A percentile compares a stretch with the other conserved stretches of the same genome.
phyloP scores from a whole-genome alignment of 2,113 vertebrate genomes.

The Bungarus multicinctus region DNA sequence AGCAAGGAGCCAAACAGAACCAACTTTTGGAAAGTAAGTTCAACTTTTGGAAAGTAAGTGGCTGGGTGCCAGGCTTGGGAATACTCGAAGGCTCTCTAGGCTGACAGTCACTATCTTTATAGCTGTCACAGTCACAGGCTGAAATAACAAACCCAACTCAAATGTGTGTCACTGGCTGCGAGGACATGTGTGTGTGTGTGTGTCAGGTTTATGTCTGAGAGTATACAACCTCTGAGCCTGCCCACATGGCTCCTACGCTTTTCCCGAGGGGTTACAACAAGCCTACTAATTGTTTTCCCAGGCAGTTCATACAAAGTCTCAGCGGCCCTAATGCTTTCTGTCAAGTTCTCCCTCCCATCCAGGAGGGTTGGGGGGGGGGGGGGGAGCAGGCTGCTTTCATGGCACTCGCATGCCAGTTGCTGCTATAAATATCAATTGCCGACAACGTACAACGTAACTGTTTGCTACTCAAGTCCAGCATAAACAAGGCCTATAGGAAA shows the following conservation, averaged over 20 bases:
- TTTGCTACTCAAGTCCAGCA: neutral
- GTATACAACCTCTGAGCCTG: neutral
- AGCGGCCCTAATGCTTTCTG: conserved; percentile 12
- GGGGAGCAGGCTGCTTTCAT: neutral
- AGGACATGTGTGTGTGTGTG: neutral
- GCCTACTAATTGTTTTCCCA: conserved; percentile 29
- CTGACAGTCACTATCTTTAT: conserved; percentile 6
- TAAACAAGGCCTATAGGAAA: neutral
- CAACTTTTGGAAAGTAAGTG: neutral
- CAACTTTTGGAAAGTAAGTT: neutral
- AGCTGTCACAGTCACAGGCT: neutral
- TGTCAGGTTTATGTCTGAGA: neutral
- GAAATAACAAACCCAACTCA: conserved; percentile 21
- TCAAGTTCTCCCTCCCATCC: conserved; percentile 20
- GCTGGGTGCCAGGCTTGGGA: neutral
- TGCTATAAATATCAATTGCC: conserved; percentile 28
- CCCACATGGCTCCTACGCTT: neutral
- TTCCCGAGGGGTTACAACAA: neutral
- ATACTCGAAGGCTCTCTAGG: neutral
- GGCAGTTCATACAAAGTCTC: neutral
- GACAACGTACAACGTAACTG: neutral
- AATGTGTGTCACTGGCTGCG: neutral
- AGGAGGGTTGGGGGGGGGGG: neutral
- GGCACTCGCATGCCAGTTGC: neutral
- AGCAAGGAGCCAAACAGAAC: neutral